Base-by-base conservation (phyloP, 2,797 vertebrate genomes). In the Aeoliscus strigatus region DNA sequence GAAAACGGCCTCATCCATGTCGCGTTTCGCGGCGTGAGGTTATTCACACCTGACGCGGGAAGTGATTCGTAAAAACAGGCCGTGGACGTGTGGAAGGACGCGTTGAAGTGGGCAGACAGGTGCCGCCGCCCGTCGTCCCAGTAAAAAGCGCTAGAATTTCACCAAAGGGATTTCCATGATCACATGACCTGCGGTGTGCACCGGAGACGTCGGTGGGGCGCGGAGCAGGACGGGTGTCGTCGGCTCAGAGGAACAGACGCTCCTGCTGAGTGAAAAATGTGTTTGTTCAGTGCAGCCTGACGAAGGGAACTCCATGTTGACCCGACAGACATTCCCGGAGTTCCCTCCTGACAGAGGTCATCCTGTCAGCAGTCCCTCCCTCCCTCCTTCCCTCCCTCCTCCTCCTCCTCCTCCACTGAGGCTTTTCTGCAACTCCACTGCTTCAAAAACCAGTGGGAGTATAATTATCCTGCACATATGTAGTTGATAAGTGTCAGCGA, bases 321-420 rank as follows among this genome's bases (percentile, higher is more conserved):
- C 68, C 61, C 57, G 40, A 40, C n/a, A 13, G 28, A 70, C 66
- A 69, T 74, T 81, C 60, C 64, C 10, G 2, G 43, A 67, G 54
- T 72, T 80, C 51, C 53, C 13, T 0, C 60, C 32, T 40, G 43
- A 55, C 32, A 41, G 42, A 35, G 45, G 43, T 44, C 49, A 33
- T 6, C 31, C 26, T 2, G 46, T 60, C 23, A 33, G 34, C 49
- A 59, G 13, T 21, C 18, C 3, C 18, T 9, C 51, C 2, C 6
- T 39, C 23, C 43, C 40, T 8, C 18, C 3, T 6, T 9, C 51
- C 2, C 6, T 39, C 23, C 43, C 40, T 8, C n/a, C n/a, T n/a
- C n/a, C n/a, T n/a, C n/a, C n/a, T n/a, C n/a, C n/a, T n/a, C n/a
- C 36, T 23, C 34, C 45, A 31, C 30, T 52, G 39, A 53, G 14